Evolutionary conservation across 2,113 vertebrate genomes (phyloP).

Genomic region (Macquaria ambigua): DNA sequence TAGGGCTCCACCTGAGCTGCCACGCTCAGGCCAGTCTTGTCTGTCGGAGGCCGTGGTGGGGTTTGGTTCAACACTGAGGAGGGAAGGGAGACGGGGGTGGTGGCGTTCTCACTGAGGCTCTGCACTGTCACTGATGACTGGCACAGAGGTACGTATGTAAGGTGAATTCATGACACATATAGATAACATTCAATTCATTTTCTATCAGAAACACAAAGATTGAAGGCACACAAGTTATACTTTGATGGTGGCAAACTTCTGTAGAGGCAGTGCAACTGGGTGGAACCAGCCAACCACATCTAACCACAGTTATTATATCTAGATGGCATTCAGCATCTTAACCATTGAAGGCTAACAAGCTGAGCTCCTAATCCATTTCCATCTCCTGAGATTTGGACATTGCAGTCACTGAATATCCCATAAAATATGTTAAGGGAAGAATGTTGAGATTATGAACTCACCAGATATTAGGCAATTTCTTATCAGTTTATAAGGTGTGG

Average conservation of each 20-base stretch:
- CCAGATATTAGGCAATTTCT: too few relatives aligned
- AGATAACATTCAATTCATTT: background rate
- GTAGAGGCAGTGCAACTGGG: background rate
- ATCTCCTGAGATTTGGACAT: background rate
- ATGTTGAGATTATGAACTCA: too few relatives aligned
- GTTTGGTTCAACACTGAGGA: slow-evolving; percentile 47
- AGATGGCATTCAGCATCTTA: too few relatives aligned
- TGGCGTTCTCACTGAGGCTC: slow-evolving; percentile 69
- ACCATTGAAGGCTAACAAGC: background rate
- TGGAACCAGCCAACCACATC: background rate
- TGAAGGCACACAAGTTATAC: background rate
- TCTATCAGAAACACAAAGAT: background rate
- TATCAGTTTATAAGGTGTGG: too few relatives aligned
- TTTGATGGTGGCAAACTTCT: background rate
- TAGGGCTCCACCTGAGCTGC: slow-evolving; percentile 61
- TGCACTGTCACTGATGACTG: slow-evolving; percentile 67
- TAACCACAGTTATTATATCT: background rate
- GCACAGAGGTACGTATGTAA: slow-evolving; percentile 19
- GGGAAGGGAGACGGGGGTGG: slow-evolving; percentile 61
- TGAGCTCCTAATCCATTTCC: background rate
- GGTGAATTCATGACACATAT: background rate
- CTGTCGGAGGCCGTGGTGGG: background rate
- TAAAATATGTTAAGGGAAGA: background rate
- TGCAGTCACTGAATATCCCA: background rate
- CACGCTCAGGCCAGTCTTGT: slow-evolving; percentile 30